phyloP scores from a whole-genome alignment of 1,140 invertebrate species.

The Sinonovacula constricta region DNA sequence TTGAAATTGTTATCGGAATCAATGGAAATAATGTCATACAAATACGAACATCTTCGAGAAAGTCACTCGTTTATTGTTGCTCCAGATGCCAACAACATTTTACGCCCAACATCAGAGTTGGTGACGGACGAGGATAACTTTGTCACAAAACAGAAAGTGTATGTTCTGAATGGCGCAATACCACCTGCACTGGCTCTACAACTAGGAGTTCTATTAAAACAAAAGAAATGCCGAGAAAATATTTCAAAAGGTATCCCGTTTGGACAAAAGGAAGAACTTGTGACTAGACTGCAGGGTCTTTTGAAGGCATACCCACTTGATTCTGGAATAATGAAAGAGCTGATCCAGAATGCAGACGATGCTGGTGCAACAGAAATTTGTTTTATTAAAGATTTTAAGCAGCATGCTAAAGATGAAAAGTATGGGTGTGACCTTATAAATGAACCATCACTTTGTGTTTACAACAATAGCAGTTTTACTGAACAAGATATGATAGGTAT shows the following conservation, averaged over 20 bases:
- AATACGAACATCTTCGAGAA: not conserved
- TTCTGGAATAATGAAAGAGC: conserved; percentile 63
- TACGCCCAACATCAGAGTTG: conserved; percentile 29
- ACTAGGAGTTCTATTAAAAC: conserved; percentile 61
- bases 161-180: conserved; percentile 55
- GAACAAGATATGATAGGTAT: conserved; percentile 72
- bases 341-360: conserved; percentile 78
- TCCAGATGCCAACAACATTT: conserved; percentile 41
- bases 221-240: conserved; percentile 32
- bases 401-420: conserved; percentile 44
- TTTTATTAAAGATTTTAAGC: conserved; percentile 68
- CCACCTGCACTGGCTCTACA: conserved; percentile 5
- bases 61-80: conserved; percentile 29
- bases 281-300: conserved; percentile 64
- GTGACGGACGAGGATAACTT: conserved; percentile 57
- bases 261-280: conserved; percentile 67
- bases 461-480: conserved; percentile 72
- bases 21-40: not conserved
- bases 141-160: conserved; percentile 26
- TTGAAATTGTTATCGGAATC: not conserved
- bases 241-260: conserved; percentile 55
- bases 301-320: conserved; percentile 67
- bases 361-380: conserved; percentile 69
- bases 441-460: conserved; percentile 73
- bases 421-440: conserved; percentile 61